Percentiles rank a stretch among this genome's conserved stretches.
phyloP scores from a whole-genome alignment of 2,888 invertebrate genomes.

The Eurytoma californica region DNA sequence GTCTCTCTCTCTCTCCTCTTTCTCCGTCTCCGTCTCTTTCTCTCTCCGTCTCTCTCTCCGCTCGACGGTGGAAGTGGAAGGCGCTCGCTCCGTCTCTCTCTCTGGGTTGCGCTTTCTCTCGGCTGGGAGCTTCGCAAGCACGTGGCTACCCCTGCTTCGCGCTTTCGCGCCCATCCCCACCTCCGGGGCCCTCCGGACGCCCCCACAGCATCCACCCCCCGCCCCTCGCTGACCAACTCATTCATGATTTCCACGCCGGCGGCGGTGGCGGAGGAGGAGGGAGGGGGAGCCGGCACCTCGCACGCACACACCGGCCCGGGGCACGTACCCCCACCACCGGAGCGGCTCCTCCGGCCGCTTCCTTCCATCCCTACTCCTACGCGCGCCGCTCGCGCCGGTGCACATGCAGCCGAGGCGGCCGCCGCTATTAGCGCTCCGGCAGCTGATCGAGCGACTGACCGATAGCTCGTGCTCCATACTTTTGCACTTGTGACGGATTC shows the following conservation, averaged over 20 bases:
- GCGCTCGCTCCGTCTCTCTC: too few relatives aligned
- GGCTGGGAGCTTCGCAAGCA: conserved; percentile 43
- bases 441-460: conserved; percentile 3
- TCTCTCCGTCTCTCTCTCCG: conserved; percentile 45
- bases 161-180: conserved; percentile 44
- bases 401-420: too few relatives aligned
- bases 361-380: conserved; percentile 56
- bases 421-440: conserved; percentile 7
- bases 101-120: not conserved
- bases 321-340: conserved; percentile 35
- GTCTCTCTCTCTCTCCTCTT: conserved; percentile 21
- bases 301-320: conserved; percentile 14
- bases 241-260: conserved; percentile 69
- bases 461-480: not conserved
- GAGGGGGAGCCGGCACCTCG: conserved; percentile 25
- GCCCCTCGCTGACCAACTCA: conserved; percentile 63
- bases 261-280: conserved; percentile 37
- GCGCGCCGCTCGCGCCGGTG: too few relatives aligned
- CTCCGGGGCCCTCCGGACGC: conserved; percentile 42
- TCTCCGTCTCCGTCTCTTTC: conserved; percentile 54
- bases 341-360: conserved; percentile 28
- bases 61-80: too few relatives aligned
- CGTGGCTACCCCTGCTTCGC: conserved; percentile 38
- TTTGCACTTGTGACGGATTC: too few relatives aligned
- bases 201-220: conserved; percentile 58